A percentile compares a stretch with the other conserved stretches of the same genome.
phyloP scores from a whole-genome alignment of 2,888 invertebrate genomes.

The Smittia aterrima region DNA sequence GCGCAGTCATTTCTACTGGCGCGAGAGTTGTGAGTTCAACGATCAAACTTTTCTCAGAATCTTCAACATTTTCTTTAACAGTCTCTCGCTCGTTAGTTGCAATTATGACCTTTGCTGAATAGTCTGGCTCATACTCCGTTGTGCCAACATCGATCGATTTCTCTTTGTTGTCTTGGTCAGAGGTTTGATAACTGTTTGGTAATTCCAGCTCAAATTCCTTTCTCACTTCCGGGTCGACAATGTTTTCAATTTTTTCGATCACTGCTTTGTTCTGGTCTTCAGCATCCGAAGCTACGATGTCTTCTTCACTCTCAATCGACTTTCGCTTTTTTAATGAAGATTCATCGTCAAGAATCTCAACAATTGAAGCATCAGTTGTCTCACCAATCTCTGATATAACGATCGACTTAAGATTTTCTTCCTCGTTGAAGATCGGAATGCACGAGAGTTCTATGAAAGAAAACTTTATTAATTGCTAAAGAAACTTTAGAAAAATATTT shows the following conservation, averaged over 20 bases:
- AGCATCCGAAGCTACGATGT: background rate
- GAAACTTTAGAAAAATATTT: background rate
- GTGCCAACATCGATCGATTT: background rate
- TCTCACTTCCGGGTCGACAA: background rate
- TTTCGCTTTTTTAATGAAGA: background rate
- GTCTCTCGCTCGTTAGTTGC: constrained; percentile 15
- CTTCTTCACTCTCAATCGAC: background rate
- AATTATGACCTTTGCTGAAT: background rate
- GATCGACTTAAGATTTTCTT: constrained; percentile 18
- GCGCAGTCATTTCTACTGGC: background rate
- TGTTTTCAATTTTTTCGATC: constrained; percentile 16
- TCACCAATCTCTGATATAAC: constrained; percentile 16
- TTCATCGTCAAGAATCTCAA: background rate
- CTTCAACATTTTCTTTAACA: background rate
- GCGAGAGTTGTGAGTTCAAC: background rate
- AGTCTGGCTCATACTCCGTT: constrained; percentile 22
- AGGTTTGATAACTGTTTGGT: background rate
- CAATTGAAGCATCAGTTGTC: constrained; percentile 5
- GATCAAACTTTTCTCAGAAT: background rate
- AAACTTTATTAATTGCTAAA: background rate
- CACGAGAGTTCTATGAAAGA: background rate
- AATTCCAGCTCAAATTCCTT: constrained; percentile 27
- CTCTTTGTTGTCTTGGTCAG: background rate
- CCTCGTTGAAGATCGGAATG: constrained; percentile 18
- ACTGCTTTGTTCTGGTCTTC: background rate